phyloP scores from a whole-genome alignment of 2,888 invertebrate species.

The Eubasilissa splendida region DNA sequence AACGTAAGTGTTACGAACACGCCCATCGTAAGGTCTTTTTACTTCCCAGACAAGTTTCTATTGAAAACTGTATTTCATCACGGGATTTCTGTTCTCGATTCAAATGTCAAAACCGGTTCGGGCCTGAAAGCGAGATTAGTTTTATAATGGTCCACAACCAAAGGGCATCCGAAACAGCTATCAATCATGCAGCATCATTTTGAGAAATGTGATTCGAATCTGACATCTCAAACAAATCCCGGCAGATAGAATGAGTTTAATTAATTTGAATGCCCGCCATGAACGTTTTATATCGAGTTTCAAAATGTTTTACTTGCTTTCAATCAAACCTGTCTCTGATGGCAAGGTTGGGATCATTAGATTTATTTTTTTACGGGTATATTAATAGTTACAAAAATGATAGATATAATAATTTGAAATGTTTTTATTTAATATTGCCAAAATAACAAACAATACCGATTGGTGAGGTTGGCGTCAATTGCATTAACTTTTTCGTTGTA shows the following conservation, averaged over 20 bases:
- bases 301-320: constrained; percentile 6
- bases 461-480: no score
- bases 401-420: no score
- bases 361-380: not conserved
- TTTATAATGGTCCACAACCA: constrained; percentile 9
- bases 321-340: not conserved
- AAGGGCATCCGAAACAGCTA: constrained; percentile 22
- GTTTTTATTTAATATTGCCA: no score
- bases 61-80: constrained; percentile 21
- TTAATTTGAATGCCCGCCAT: constrained; percentile 25
- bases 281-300: constrained; percentile 18
- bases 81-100: constrained; percentile 5
- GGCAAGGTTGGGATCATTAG: not conserved
- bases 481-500: no score
- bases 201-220: constrained; percentile 31
- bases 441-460: no score
- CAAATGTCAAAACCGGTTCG: constrained; percentile 18
- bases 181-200: constrained; percentile 31
- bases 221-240: constrained; percentile 28
- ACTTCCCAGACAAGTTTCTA: not conserved
- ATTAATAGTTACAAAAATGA: no score
- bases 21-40: not conserved
- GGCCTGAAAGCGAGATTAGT: constrained; percentile 16
- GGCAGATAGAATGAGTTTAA: constrained; percentile 24
- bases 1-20: constrained; percentile 1